Percentiles rank a stretch among this genome's conserved stretches.
Conservation (phyloP, 2,113 vertebrate species). For the Prionailurus viverrinus region DNA sequence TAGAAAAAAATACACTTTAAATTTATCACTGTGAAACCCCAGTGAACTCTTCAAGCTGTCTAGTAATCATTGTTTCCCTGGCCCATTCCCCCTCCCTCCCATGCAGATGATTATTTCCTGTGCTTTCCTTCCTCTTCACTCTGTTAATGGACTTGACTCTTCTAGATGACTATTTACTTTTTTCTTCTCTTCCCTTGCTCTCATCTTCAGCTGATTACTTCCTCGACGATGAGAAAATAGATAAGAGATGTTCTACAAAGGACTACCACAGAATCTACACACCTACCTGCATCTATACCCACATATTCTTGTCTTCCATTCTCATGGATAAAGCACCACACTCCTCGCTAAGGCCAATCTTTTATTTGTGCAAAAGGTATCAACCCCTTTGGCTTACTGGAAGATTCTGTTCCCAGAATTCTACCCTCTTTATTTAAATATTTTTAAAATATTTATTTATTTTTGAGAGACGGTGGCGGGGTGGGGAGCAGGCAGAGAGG, state of each 20-base stretch:
- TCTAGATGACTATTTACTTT: not conserved
- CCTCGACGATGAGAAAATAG: not conserved
- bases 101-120: not conserved
- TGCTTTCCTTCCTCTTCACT: not conserved
- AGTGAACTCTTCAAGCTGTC: not conserved
- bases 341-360: not conserved
- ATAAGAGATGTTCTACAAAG: not conserved
- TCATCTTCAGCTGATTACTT: not conserved
- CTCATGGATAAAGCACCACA: not conserved
- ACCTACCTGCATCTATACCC: not conserved
- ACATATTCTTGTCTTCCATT: not conserved
- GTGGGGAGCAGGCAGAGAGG: too few relatives aligned
- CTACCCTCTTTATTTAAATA: not conserved
- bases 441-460: too few relatives aligned
- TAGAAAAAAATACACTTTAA: not conserved
- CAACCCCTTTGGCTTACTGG: not conserved
- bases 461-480: too few relatives aligned
- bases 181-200: not conserved
- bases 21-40: not conserved
- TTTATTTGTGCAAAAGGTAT: not conserved
- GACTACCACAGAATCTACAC: not conserved
- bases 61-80: not conserved
- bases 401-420: not conserved
- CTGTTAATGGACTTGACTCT: not conserved
- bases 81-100: not conserved